Evolutionary conservation across 2,113 vertebrate genomes (phyloP), one percentile per base, ranked within the genome.

Genomic region (Thalassoma bifasciatum): DNA sequence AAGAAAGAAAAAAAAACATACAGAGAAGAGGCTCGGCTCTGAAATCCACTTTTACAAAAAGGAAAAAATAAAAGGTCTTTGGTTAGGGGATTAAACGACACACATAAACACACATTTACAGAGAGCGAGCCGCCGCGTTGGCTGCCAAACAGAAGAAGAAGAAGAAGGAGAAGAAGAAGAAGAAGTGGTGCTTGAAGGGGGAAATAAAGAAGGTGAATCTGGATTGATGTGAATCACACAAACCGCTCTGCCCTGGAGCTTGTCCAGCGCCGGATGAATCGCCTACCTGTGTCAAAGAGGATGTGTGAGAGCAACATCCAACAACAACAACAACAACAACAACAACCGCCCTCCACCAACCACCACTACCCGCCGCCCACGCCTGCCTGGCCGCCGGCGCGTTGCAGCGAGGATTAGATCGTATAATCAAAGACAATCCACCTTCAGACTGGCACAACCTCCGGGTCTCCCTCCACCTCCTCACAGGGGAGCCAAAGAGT

Each of bases 161-260:
- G 30, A 30, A 30, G 30, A 30, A 30, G 30, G 6, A 30, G 30
- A 66, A 86, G 81, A 56, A 17, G 53, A 76, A 65, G 66, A 76
- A 67, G 78, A 82, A 73, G 88, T 74, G 72, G 82, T 71, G 66
- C 80, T 86, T 64, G 59, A 77, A 84, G 53, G 72, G 72, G 66
- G 53, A 64, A 59, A 79, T 67, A 72, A 66, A 81, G 72, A 52
- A 85, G 75, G 81, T 77, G 84, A 74, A 69, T 82, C 66, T 79
- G 83, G 84, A 85, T 76, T 83, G 84, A 89, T 88, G 84, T 90
- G 88, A 90, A 75, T 90, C 88, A 86, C 54, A 7, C 81, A 87
- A 56, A 46, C 68, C 77, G 50, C 65, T 63, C 52, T 67, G 72
- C 66, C 83, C 90, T 21, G 85, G 85, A 88, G 75, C 77, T 68